Conservation (phyloP, 2,888 invertebrate species). For the Acronicta psi region DNA sequence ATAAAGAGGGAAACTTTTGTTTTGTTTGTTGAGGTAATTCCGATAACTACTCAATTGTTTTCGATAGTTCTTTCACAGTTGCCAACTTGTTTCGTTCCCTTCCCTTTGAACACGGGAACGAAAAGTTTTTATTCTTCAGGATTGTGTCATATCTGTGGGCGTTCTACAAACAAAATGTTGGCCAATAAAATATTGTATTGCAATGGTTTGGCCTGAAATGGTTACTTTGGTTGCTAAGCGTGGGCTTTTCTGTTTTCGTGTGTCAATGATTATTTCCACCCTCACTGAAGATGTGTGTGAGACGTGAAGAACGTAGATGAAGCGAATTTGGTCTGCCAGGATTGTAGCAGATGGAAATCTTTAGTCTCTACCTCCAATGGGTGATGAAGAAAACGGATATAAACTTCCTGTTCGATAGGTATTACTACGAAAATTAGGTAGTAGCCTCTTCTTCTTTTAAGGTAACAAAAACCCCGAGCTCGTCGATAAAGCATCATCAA, state of each 20-base stretch:
- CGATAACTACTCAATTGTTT: conserved; percentile 53
- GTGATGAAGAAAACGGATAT: no score
- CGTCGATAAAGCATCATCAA: conserved; percentile 18
- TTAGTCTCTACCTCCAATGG: no score
- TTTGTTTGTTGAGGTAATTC: conserved; percentile 55
- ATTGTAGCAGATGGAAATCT: no score
- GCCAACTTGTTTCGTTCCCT: conserved; percentile 39
- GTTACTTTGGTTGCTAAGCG: conserved; percentile 8
- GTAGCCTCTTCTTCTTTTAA: no score
- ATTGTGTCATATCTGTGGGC: conserved; percentile 30
- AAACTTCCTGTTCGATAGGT: no score
- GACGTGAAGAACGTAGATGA: no score
- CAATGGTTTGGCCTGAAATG: not conserved
- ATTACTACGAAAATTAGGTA: no score
- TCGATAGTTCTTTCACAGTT: conserved; percentile 52
- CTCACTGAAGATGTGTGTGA: no score
- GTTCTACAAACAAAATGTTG: conserved; percentile 32
- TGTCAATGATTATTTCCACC: not conserved
- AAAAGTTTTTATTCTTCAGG: conserved; percentile 38
- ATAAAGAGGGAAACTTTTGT: conserved; percentile 45
- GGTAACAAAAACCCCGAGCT: not conserved
- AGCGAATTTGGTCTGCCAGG: no score
- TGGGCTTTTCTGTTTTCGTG: not conserved
- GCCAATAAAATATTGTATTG: conserved; percentile 15
- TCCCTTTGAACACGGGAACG: conserved; percentile 39